Conservation (phyloP, 2,888 invertebrate species). For the Oeneis ivallda region DNA sequence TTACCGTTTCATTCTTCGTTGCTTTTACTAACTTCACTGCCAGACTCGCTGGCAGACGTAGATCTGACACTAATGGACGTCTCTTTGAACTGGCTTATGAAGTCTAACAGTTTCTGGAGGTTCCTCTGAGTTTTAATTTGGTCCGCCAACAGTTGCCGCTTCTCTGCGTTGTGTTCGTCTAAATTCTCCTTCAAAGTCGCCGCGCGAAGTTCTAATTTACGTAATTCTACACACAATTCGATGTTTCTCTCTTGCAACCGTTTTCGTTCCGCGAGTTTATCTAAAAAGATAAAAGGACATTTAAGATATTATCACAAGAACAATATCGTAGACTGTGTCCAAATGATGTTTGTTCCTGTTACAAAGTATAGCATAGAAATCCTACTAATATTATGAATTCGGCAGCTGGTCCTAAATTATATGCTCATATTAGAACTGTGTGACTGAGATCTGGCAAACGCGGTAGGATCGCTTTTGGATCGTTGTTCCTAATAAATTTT, state of each 20-base stretch:
- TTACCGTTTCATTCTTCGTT: slow-evolving; percentile 57
- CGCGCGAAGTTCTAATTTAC: slow-evolving; percentile 71
- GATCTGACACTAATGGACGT: slow-evolving; percentile 69
- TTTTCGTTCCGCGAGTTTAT: slow-evolving; percentile 71
- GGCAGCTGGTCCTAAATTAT: too few species aligned
- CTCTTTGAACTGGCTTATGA: slow-evolving; percentile 76
- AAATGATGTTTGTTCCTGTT: too few species aligned
- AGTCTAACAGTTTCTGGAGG: slow-evolving; percentile 75
- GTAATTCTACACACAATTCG: slow-evolving; percentile 69
- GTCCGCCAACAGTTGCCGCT: slow-evolving; percentile 69
- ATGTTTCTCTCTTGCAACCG: slow-evolving; percentile 73
- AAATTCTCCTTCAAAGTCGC: slow-evolving; percentile 70
- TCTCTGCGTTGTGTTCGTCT: slow-evolving; percentile 74
- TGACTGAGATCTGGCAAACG: too few species aligned
- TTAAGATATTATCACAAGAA: not conserved
- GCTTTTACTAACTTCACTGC: slow-evolving; percentile 72
- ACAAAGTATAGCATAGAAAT: too few species aligned
- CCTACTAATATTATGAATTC: too few species aligned
- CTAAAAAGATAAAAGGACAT: slow-evolving; percentile 48
- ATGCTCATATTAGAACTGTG: too few species aligned
- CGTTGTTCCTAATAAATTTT: too few species aligned
- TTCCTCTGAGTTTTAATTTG: slow-evolving; percentile 76
- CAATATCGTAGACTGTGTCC: too few species aligned
- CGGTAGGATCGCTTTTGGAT: too few species aligned
- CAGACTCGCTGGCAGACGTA: slow-evolving; percentile 67